A percentile compares a stretch with the other conserved stretches of the same genome.
These are phyloP conservation scores for Heliopora coerulea DNA, from an alignment of 92 coral and sea anemone species.

Conservation along the genomic window DNA sequence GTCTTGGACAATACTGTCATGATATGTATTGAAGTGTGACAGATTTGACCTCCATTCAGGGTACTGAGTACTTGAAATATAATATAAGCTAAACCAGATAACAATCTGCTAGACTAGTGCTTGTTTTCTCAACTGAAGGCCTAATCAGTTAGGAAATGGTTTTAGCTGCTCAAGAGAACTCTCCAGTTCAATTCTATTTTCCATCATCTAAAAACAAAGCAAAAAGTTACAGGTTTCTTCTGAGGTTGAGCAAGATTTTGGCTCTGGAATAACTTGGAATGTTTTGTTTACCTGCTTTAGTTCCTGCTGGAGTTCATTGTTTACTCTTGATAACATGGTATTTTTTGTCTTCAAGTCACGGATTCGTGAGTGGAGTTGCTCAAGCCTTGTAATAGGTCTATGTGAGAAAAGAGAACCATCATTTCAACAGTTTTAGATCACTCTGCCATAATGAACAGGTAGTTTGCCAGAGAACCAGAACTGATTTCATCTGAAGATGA, in stretches of 20 bases:
- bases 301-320: constrained; percentile 87
- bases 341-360: constrained; percentile 88
- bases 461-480: too few relatives aligned
- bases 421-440: too few relatives aligned
- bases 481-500: too few relatives aligned
- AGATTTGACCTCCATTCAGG: too few relatives aligned
- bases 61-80: too few relatives aligned
- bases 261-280: neutral
- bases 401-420: neutral
- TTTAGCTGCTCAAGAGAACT: constrained; percentile 69
- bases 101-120: too few relatives aligned
- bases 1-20: too few relatives aligned
- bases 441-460: too few relatives aligned
- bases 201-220: constrained; percentile 72
- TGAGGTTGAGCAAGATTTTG: neutral
- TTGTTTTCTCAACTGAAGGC: too few relatives aligned
- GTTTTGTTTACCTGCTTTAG: constrained; percentile 73
- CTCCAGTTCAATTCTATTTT: constrained; percentile 69
- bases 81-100: too few relatives aligned
- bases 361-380: constrained; percentile 68
- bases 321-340: constrained; percentile 75
- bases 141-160: constrained; percentile 49
- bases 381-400: constrained; percentile 91
- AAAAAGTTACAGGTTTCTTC: too few relatives aligned
- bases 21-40: too few relatives aligned